These are phyloP conservation scores for Papilio polyxenes DNA, from an alignment of 1,140 invertebrate species.

Conservation along the genomic window DNA sequence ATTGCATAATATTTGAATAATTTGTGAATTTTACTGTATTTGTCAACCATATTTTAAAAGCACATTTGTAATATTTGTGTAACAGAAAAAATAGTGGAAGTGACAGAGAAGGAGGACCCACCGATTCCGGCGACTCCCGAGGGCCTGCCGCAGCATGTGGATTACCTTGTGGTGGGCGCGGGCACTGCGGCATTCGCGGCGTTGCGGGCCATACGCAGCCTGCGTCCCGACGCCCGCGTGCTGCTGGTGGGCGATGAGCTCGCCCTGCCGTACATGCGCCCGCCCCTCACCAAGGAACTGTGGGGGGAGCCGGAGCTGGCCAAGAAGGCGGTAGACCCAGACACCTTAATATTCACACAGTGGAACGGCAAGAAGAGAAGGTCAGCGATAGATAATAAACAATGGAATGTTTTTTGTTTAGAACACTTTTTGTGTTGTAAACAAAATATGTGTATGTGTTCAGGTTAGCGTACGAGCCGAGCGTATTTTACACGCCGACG, in stretches of 20 bases:
- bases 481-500: conserved; percentile 38
- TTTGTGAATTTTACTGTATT: too few species aligned
- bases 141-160: conserved; percentile 57
- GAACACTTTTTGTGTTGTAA: neutral
- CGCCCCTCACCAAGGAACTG: conserved; percentile 63
- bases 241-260: conserved; percentile 55
- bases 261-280: conserved; percentile 67
- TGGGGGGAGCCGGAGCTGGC: conserved; percentile 57
- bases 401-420: neutral
- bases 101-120: conserved; percentile 36
- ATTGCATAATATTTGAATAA: neutral
- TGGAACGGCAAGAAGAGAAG: conserved; percentile 53
- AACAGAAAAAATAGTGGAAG: conserved; percentile 25
- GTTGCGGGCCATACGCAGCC: conserved; percentile 64
- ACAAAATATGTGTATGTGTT: neutral
- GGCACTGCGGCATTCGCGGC: conserved; percentile 72
- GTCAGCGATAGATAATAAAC: neutral
- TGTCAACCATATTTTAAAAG: too few species aligned
- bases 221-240: conserved; percentile 60
- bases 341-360: conserved; percentile 49
- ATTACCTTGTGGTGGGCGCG: conserved; percentile 68
- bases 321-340: conserved; percentile 42
- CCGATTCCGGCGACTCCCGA: conserved; percentile 43
- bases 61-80: neutral
- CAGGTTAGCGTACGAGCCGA: conserved; percentile 58